Conservation (phyloP, 1,140 invertebrate species). For the Yoshiicerus persimilis region DNA sequence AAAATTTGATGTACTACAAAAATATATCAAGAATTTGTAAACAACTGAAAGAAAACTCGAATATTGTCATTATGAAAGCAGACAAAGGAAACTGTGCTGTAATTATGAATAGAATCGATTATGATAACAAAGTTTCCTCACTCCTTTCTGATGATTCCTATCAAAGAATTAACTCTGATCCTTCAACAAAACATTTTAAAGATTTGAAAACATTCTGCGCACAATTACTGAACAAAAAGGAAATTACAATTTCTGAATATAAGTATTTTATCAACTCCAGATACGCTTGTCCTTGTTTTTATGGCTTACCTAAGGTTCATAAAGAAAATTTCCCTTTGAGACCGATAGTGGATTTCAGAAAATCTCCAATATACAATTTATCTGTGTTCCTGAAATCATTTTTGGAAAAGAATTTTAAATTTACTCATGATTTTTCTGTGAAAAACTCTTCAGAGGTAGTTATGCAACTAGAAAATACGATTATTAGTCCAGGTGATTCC, state of each 20-base stretch:
- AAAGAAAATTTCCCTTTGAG: neutral
- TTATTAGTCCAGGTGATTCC: neutral
- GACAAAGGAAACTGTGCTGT: conserved; percentile 51
- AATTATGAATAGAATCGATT: conserved; percentile 37
- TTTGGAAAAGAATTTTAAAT: neutral
- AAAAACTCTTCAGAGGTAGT: neutral
- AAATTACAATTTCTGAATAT: neutral
- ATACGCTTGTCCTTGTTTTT: neutral
- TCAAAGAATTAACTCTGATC: neutral
- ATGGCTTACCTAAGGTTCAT: neutral
- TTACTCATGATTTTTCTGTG: neutral
- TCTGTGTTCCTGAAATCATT: neutral
- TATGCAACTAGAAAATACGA: neutral
- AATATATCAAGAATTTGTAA: neutral
- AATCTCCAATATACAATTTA: neutral
- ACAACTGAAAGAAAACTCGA: neutral
- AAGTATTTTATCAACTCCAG: neutral
- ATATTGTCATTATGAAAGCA: conserved; percentile 33
- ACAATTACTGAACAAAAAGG: neutral
- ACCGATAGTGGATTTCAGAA: neutral
- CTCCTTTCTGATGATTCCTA: conserved; percentile 40
- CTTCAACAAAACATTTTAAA: neutral
- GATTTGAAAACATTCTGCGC: neutral
- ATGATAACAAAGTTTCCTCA: conserved; percentile 40
- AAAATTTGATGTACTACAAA: neutral